Evolutionary conservation across 1,140 invertebrate genomes (phyloP), one percentile per base, ranked within the genome.

Genomic region (Phenacoccus solenopsis): DNA sequence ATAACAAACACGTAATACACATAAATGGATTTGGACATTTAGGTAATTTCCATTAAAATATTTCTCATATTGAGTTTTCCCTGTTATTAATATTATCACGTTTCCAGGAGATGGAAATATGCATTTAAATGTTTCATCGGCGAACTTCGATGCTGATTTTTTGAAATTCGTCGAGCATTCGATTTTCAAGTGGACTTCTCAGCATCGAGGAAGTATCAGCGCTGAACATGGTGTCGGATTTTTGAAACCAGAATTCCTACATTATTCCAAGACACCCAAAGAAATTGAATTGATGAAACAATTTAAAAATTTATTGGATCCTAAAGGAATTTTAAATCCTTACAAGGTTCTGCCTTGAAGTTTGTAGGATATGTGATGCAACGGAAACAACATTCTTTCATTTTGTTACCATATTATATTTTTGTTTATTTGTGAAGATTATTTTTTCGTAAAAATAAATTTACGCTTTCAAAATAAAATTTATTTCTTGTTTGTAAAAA

Each of bases 191-290:
- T 92, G 89, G 79, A 88, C 92, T 0, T 82, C 87, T 0, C 83
- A 88, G 72, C 74, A 88, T 24, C 85, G 83, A n/a, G 96, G 96
- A 16, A 97, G 94, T 74, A 86, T 99, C 5, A 96, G 93, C 77
- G 94, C 96, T 2, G 96, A 98, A 78, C 96, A 98, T 79, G 96
- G 96, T 0, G 86, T 98, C 21, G 96, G 95, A 1, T 90, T 94
- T 74, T 86, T 90, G 59, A 98, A 98, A 77, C 85, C 87, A 21
- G 83, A 93, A 70, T 96, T 88, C 78, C 84, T 98, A 13, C 85
- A 88, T 72, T 90, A 90, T 78, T 93, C 90, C 28, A 97, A 96
- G 81, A 85, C 86, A 64, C 68, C 81, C 12, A 82, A 85, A 27
- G 87, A 90, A 1, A 85, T 98, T 20, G 73, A 81, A 2, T 79